phyloP scores from a whole-genome alignment of 2,113 vertebrate genomes.

The Noturus placidus region DNA sequence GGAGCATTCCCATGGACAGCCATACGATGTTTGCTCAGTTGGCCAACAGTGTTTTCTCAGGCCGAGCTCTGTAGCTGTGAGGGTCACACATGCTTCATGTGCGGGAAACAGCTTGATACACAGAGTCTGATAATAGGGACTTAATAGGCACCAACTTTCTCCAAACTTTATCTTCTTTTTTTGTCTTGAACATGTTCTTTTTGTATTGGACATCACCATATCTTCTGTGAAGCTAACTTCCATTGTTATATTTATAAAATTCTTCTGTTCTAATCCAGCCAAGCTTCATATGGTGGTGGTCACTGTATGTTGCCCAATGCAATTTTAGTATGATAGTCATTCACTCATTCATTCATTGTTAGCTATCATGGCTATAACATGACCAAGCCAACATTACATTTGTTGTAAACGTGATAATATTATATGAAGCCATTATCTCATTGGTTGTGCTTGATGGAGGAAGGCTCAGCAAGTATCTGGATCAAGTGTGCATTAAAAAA shows the following conservation, averaged over 20 bases:
- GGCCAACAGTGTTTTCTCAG: slow-evolving; percentile 44
- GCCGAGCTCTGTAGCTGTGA: slow-evolving; percentile 17
- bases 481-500: background rate
- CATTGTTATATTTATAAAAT: background rate
- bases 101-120: background rate
- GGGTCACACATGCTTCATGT: slow-evolving; percentile 32
- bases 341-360: too few species aligned
- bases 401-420: background rate
- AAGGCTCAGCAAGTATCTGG: background rate
- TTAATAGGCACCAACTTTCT: slow-evolving; percentile 5
- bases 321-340: background rate
- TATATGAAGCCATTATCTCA: background rate
- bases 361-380: background rate
- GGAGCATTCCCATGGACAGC: slow-evolving; percentile 40
- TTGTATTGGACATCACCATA: background rate
- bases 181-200: background rate
- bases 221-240: background rate
- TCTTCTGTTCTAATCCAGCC: background rate
- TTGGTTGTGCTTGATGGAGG: background rate
- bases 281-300: background rate
- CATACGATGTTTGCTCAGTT: slow-evolving; percentile 54
- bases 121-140: slow-evolving; percentile 9
- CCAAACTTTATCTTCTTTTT: background rate
- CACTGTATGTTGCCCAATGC: background rate
- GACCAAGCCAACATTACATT: background rate